Conservation (phyloP, 1,140 invertebrate genomes). For the Anastatus disparis region DNA sequence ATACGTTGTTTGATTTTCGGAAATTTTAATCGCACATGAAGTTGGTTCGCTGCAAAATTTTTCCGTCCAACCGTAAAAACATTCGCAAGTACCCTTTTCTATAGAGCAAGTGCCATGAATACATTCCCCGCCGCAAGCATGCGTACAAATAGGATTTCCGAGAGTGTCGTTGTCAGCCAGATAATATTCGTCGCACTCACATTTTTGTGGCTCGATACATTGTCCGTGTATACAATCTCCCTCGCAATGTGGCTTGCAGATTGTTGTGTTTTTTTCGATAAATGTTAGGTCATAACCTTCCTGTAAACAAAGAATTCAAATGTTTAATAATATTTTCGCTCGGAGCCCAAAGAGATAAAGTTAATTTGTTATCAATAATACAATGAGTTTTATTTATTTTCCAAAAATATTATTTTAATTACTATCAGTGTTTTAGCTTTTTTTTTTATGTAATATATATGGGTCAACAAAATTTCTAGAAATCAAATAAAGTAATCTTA, state of each 20-base stretch:
- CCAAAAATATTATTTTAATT: too few relatives aligned
- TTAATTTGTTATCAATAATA: too few relatives aligned
- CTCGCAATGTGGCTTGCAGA: slow-evolving; percentile 34
- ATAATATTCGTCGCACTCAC: slow-evolving; percentile 48
- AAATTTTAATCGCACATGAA: slow-evolving; percentile 19
- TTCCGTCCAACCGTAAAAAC: slow-evolving; percentile 47
- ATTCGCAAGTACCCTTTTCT: slow-evolving; percentile 32
- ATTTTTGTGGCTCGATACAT: slow-evolving; percentile 50
- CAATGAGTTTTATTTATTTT: too few relatives aligned
- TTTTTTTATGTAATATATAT: too few relatives aligned
- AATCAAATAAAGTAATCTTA: too few relatives aligned
- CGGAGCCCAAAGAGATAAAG: too few relatives aligned
- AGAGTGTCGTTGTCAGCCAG: slow-evolving; percentile 11
- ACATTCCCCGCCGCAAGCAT: slow-evolving; percentile 43
- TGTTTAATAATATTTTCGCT: too few relatives aligned
- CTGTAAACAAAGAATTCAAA: not conserved
- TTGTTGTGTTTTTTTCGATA: slow-evolving; percentile 6
- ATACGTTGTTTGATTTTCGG: not conserved
- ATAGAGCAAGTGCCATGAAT: not conserved
- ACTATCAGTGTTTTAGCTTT: too few relatives aligned
- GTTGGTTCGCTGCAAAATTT: slow-evolving; percentile 37
- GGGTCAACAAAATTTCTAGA: too few relatives aligned
- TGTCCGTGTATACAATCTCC: slow-evolving; percentile 47
- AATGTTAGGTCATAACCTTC: slow-evolving; percentile 26
- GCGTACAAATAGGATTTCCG: slow-evolving; percentile 38